Conservation (phyloP, 2,797 vertebrate genomes). For the Epinephelus coioides region DNA sequence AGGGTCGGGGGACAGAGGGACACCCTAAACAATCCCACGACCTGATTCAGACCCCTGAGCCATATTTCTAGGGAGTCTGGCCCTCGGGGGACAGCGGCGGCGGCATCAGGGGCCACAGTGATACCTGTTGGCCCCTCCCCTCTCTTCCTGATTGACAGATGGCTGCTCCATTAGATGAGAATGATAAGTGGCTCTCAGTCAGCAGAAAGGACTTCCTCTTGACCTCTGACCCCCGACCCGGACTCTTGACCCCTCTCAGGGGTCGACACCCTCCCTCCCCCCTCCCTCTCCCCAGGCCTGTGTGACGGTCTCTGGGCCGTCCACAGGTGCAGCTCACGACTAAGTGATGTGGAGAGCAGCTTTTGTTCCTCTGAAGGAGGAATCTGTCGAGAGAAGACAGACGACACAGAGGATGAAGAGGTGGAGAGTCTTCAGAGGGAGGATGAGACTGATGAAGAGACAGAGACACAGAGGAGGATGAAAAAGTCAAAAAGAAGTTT, state of each 20-base stretch:
- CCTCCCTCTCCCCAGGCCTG: slow-evolving; percentile 3
- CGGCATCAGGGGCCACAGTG: slow-evolving; percentile 74
- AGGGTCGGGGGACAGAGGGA: slow-evolving; percentile 34
- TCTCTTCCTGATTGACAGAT: slow-evolving; percentile 93
- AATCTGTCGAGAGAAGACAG: slow-evolving; percentile 24
- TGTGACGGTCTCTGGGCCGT: slow-evolving; percentile 28
- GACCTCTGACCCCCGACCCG: slow-evolving; percentile 89
- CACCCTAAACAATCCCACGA: slow-evolving; percentile 74
- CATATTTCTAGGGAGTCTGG: slow-evolving; percentile 44
- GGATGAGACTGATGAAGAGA: slow-evolving; percentile 5
- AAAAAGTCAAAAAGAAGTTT: too few relatives aligned
- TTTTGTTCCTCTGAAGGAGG: slow-evolving; percentile 53
- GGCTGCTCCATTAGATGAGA: slow-evolving; percentile 94
- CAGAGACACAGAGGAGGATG: neutral
- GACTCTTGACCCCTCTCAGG: slow-evolving; percentile 91
- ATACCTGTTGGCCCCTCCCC: slow-evolving; percentile 84
- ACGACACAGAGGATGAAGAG: slow-evolving; percentile 4
- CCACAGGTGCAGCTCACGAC: slow-evolving; percentile 57
- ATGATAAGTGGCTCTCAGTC: slow-evolving; percentile 93
- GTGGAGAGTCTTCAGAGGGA: neutral
- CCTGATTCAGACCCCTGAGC: slow-evolving; percentile 49
- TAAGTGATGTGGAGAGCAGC: slow-evolving; percentile 47
- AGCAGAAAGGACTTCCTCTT: slow-evolving; percentile 94
- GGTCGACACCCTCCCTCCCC: slow-evolving; percentile 66
- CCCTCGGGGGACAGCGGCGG: slow-evolving; percentile 57